A percentile compares a stretch with the other conserved stretches of the same genome.
Conservation (phyloP, 2,797 vertebrate species). For the Clarias fuscus region DNA sequence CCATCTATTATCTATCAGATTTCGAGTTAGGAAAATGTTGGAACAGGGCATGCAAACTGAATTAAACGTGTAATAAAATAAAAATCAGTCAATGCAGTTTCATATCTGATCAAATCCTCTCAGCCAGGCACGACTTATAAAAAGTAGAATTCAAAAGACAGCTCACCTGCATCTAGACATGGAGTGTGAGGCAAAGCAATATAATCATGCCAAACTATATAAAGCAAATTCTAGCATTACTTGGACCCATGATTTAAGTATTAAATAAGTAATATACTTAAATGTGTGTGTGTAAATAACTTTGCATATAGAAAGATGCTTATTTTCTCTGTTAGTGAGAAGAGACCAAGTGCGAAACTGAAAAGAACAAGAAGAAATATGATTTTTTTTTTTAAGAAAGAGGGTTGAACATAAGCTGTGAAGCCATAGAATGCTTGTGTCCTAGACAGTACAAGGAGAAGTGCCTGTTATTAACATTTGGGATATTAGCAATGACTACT, state of each 20-base stretch:
- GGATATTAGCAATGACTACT: constrained; percentile 36
- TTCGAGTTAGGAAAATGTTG: neutral
- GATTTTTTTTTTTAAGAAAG: neutral
- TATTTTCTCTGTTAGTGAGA: neutral
- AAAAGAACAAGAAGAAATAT: constrained; percentile 4
- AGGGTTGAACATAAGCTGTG: neutral
- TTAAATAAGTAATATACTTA: neutral
- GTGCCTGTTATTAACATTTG: constrained; percentile 38
- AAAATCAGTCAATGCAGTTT: neutral
- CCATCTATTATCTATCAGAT: neutral
- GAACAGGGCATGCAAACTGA: neutral
- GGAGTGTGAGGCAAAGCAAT: neutral
- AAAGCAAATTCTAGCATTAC: neutral
- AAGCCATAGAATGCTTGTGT: neutral
- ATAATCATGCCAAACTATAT: neutral
- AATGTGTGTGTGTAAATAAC: neutral
- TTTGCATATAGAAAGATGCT: neutral
- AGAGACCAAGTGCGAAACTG: neutral
- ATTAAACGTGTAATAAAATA: neutral
- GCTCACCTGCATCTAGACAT: neutral
- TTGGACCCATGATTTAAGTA: neutral
- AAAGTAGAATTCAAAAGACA: constrained; percentile 15
- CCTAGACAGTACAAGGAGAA: neutral
- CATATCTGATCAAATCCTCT: neutral
- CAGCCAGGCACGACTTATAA: constrained; percentile 15